Conservation (phyloP, 2,797 vertebrate genomes). For the Macrochelys suwanniensis region DNA sequence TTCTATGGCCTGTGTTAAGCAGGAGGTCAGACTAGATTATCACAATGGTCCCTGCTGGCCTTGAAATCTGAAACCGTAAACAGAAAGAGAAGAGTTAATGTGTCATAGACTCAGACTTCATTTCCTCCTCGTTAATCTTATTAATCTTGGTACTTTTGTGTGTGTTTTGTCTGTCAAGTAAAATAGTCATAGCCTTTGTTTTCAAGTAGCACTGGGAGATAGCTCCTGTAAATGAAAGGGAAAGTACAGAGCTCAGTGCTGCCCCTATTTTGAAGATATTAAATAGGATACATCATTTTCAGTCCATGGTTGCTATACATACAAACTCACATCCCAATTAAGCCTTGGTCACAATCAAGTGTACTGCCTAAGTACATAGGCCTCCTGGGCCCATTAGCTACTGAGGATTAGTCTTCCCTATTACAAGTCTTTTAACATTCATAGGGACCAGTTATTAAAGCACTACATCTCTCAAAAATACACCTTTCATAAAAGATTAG, state of each 20-base stretch:
- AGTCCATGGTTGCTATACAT: not conserved
- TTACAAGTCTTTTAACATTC: not conserved
- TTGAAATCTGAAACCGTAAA: not conserved
- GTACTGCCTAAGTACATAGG: rapidly evolving
- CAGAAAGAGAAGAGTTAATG: not conserved
- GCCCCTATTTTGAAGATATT: not conserved
- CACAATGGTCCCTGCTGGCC: not conserved
- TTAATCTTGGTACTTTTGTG: not conserved
- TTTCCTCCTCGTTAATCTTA: not conserved
- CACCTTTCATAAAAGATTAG: not conserved
- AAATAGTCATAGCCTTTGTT: not conserved
- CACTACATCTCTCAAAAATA: not conserved
- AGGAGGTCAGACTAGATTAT: constrained; percentile 2
- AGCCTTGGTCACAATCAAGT: not conserved
- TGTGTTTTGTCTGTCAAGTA: not conserved
- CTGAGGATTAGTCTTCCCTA: not conserved
- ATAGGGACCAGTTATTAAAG: not conserved
- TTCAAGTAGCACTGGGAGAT: not conserved
- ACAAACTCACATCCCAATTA: not conserved
- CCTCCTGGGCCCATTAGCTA: not conserved
- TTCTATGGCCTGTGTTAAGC: not conserved
- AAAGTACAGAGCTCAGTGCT: not conserved
- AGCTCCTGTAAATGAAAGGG: not conserved
- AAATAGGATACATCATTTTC: not conserved
- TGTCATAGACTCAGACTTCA: constrained; percentile 18